phyloP scores from a whole-genome alignment of 2,113 vertebrate species.

The Garra rufa region DNA sequence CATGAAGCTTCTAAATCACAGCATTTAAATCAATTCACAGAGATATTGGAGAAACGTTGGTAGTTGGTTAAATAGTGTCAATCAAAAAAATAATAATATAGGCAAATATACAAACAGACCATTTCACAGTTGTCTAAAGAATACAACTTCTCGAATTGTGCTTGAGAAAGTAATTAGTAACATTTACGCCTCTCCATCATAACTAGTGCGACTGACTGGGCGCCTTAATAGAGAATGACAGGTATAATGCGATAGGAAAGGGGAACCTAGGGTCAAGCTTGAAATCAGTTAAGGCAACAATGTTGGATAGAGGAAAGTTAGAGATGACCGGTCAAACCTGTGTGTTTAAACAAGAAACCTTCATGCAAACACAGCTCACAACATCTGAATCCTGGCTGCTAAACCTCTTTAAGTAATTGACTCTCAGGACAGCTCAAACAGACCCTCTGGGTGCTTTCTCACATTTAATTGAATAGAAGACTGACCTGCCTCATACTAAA shows the following conservation, averaged over 20 bases:
- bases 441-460: neutral
- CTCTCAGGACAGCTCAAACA: neutral
- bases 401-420: neutral
- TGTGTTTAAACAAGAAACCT: neutral
- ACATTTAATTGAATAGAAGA: neutral
- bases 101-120: neutral
- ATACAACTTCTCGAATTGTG: neutral
- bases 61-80: neutral
- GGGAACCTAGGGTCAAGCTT: neutral
- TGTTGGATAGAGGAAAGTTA: neutral
- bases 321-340: neutral
- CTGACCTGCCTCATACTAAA: neutral
- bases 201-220: neutral
- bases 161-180: neutral
- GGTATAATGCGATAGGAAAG: neutral
- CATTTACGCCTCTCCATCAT: neutral
- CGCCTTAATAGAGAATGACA: neutral
- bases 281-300: constrained; percentile 7
- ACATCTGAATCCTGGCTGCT: neutral
- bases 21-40: neutral
- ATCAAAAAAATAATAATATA: neutral
- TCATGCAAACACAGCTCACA: neutral
- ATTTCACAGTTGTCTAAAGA: constrained; percentile 2
- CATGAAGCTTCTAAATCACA: neutral
- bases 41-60: neutral